Base-by-base conservation (phyloP, 1,140 invertebrate species). In the Atta texana region DNA sequence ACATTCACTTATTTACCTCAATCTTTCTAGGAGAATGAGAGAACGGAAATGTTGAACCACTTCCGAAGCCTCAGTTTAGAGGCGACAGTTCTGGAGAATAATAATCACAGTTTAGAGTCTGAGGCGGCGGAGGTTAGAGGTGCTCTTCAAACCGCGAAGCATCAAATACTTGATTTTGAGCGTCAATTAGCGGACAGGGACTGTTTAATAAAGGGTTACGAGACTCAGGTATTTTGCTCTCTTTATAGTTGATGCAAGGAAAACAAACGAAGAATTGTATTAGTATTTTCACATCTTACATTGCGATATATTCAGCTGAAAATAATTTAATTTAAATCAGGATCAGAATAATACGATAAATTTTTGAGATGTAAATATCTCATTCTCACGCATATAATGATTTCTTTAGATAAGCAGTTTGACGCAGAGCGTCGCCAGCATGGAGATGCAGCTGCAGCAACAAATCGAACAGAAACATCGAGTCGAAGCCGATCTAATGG, bases 41-140 rank as follows among this genome's bases (percentile, higher is more conserved):
- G 97, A 87, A 96, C 96, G 57, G 97, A 97, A 91, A 96, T 97
- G 96, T 91, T 97, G 85, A 97, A 97, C 93, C 96, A 97, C 81
- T 97, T 97, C 93, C 96, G 96, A 86, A 96, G 96, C 92, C 93
- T 97, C 8, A 97, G 96, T 71, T 93, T 97, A 57, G 97, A 97
- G 94, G 97, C 97, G 3, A 97, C 96, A 66, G 96, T 96, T 87
- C 94, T 97, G 86, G 97, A 97, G 93, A 97, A 95, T 85, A 97
- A 96, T 87, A 97, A 97, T 93, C 97, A 97, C 89, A 97, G 96
- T 59, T 95, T 97, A 59, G 97, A 97, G 92, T 96, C 95, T 78
- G 97, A 97, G 93, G 96, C 97, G 12, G 96, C 96, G 28, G 96
- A 97, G 76, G 96, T 96, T 53, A 96, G 95, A 88, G 93, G 95